Percentiles rank a stretch among this genome's conserved stretches.
These are phyloP conservation scores for Chloroclysta siterata DNA, from an alignment of 2,888 invertebrate genomes.

Conservation along the genomic window DNA sequence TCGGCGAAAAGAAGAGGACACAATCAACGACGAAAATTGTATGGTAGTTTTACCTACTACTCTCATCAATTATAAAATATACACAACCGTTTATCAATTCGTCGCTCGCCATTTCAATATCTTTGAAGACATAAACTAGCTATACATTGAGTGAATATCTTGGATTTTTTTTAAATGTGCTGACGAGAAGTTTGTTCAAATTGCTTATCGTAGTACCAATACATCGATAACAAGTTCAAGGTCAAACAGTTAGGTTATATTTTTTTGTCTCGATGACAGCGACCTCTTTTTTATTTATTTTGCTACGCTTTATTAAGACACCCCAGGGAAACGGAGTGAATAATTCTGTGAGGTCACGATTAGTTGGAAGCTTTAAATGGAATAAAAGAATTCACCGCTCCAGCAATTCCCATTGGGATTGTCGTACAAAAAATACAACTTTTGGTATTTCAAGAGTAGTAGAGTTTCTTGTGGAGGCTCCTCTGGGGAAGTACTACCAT, in stretches of 20 bases:
- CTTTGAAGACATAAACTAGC: too few species aligned
- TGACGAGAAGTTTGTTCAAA: too few species aligned
- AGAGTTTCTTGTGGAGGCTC: too few species aligned
- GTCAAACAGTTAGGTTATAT: neutral
- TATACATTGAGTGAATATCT: too few species aligned
- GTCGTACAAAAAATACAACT: neutral
- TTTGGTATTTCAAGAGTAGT: neutral
- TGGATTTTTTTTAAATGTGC: too few species aligned
- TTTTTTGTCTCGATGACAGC: conserved; percentile 6
- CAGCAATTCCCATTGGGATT: conserved; percentile 9
- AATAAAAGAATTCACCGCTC: conserved; percentile 36
- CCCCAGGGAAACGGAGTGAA: conserved; percentile 37
- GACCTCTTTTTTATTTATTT: conserved; percentile 11
- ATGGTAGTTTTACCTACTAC: too few species aligned
- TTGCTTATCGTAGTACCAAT: neutral
- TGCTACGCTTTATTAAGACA: conserved; percentile 22
- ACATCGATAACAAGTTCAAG: conserved; percentile 10
- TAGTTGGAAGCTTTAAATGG: conserved; percentile 43
- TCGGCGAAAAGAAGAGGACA: too few species aligned
- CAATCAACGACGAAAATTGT: too few species aligned
- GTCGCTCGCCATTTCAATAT: too few species aligned
- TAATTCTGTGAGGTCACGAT: conserved; percentile 39
- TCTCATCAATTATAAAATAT: too few species aligned
- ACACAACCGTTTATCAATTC: too few species aligned
- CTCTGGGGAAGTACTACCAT: too few species aligned